Conservation (phyloP, 92 coral and sea anemone species). For the Chrysogorgia sp. region DNA sequence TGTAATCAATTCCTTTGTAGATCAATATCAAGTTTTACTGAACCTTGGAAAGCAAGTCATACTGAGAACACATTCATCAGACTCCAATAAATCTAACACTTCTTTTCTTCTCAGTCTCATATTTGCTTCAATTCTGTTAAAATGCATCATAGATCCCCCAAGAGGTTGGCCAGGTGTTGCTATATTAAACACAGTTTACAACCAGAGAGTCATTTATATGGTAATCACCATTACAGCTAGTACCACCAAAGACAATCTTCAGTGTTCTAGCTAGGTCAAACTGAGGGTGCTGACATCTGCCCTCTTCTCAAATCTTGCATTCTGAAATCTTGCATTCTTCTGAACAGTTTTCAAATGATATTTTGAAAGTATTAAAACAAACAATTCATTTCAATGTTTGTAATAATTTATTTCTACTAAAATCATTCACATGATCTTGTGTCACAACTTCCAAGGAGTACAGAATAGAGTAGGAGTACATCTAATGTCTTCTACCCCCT, state of each 20-base stretch:
- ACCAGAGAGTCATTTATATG: neutral
- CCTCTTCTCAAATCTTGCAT: neutral
- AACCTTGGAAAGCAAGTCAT: constrained; percentile 97
- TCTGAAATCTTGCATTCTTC: neutral
- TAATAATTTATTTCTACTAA: too few species aligned
- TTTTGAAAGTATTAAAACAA: too few species aligned
- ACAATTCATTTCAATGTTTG: too few species aligned
- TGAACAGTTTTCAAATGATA: too few species aligned
- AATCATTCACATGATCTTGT: too few species aligned
- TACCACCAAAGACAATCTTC: too few species aligned
- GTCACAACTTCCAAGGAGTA: too few species aligned
- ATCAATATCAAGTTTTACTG: neutral
- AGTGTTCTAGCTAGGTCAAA: neutral
- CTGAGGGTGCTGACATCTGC: neutral
- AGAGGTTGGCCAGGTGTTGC: constrained; percentile 95
- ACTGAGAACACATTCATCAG: constrained; percentile 84
- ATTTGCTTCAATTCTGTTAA: too few species aligned
- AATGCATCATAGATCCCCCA: constrained; percentile 95
- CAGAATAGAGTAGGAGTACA: too few species aligned
- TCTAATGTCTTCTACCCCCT: too few species aligned
- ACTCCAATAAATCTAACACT: constrained; percentile 58
- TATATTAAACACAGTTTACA: too few species aligned
- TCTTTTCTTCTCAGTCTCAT: constrained; percentile 84
- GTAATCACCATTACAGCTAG: too few species aligned
- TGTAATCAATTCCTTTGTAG: neutral